Percentiles rank a stretch among this genome's conserved stretches.
Evolutionary conservation across 2,797 vertebrate genomes (phyloP).

Genomic region (Gobio occitaniae): DNA sequence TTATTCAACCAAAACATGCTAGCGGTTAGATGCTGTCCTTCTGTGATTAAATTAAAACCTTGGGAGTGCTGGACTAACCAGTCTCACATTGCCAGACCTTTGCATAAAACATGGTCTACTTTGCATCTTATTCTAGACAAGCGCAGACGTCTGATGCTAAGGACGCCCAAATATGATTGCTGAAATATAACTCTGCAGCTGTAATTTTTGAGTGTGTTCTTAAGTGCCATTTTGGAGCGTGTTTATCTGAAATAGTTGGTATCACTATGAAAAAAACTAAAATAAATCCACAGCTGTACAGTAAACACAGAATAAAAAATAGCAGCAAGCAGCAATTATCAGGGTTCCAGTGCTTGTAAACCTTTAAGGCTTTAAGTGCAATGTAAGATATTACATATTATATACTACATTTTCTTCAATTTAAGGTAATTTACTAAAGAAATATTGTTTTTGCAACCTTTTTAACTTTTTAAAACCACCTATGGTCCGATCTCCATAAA

Average conservation of each 20-base stretch:
- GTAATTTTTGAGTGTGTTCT: background rate
- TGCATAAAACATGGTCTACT: background rate
- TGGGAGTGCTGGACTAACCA: background rate
- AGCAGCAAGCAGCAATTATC: background rate
- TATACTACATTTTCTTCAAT: background rate
- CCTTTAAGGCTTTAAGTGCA: background rate
- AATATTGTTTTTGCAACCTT: background rate
- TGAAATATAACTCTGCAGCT: background rate
- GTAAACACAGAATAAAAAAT: background rate
- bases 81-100: background rate
- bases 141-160: background rate
- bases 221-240: background rate
- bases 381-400: background rate
- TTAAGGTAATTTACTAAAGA: background rate
- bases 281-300: background rate
- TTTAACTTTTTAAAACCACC: background rate
- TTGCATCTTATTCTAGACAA: background rate
- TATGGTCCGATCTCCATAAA: background rate
- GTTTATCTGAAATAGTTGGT: background rate
- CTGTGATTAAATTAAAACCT: background rate
- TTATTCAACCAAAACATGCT: conserved; percentile 4
- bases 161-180: background rate
- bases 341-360: background rate
- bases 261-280: background rate
- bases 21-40: background rate